These are phyloP conservation scores for Drosophila multiciliata DNA, from an alignment of 2,888 invertebrate genomes.

Conservation along the genomic window DNA sequence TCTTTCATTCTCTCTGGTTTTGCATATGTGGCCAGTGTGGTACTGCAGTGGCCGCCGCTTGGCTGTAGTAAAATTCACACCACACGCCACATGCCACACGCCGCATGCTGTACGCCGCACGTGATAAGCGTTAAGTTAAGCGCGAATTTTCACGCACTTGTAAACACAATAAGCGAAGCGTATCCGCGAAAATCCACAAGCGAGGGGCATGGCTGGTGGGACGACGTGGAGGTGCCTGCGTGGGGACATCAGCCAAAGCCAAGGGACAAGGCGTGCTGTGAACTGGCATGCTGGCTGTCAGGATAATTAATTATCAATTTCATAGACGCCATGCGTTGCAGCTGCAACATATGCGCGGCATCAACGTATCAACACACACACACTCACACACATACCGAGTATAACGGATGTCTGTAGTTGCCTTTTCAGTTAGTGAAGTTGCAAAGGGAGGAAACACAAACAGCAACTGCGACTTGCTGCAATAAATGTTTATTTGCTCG, in stretches of 20 bases:
- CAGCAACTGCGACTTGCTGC: slow-evolving; percentile 18
- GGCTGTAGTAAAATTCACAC: slow-evolving; percentile 70
- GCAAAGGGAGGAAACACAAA: slow-evolving; percentile 10
- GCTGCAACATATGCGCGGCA: slow-evolving; percentile 27
- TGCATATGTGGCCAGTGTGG: slow-evolving; percentile 36
- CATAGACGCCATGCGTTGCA: slow-evolving; percentile 49
- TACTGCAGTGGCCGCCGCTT: slow-evolving; percentile 30
- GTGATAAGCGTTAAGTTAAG: slow-evolving; percentile 75
- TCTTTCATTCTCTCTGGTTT: slow-evolving; percentile 25
- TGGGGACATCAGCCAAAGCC: slow-evolving; percentile 16
- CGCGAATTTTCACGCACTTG: slow-evolving; percentile 80
- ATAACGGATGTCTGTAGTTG: slow-evolving; percentile 18
- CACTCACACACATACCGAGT: slow-evolving; percentile 1
- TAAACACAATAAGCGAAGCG: slow-evolving; percentile 77
- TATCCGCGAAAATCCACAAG: slow-evolving; percentile 67
- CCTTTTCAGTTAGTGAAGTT: slow-evolving; percentile 48
- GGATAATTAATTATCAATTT: slow-evolving; percentile 82
- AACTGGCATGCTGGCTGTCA: slow-evolving; percentile 26
- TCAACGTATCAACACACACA: slow-evolving; percentile 27
- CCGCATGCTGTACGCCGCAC: slow-evolving; percentile 43
- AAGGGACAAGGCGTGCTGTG: slow-evolving; percentile 15
- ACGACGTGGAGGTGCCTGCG: background rate
- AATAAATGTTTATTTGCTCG: slow-evolving; percentile 31
- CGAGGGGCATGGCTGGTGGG: slow-evolving; percentile 20
- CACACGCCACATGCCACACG: slow-evolving; percentile 48